A percentile compares a stretch with the other conserved stretches of the same genome.
Conservation (phyloP, 2,888 invertebrate species). For the Sesia apiformis region DNA sequence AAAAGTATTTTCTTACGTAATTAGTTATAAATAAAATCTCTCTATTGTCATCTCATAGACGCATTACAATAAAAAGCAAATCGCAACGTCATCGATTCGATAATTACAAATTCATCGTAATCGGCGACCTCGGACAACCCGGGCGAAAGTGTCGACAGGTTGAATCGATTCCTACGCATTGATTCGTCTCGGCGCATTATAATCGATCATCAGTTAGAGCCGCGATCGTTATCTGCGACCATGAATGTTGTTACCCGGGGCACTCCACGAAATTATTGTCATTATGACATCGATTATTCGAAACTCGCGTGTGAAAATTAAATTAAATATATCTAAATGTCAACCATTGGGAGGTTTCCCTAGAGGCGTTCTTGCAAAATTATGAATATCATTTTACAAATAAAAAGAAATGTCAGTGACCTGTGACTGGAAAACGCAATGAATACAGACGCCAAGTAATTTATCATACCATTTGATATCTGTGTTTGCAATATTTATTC, state of each 20-base stretch:
- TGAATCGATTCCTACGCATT: constrained; percentile 28
- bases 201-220: constrained; percentile 26
- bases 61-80: neutral
- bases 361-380: neutral
- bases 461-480: too few relatives aligned
- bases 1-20: too few relatives aligned
- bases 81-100: neutral
- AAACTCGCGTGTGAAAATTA: neutral
- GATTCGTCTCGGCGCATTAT: constrained; percentile 30
- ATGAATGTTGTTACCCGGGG: constrained; percentile 17
- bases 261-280: constrained; percentile 3
- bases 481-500: too few relatives aligned
- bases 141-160: constrained; percentile 32
- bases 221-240: constrained; percentile 26
- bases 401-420: too few relatives aligned
- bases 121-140: neutral
- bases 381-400: too few relatives aligned
- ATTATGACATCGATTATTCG: neutral
- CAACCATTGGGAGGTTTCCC: neutral
- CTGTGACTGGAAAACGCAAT: too few relatives aligned
- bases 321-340: neutral
- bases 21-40: too few relatives aligned
- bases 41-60: neutral
- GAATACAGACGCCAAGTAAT: too few relatives aligned
- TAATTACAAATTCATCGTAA: neutral